These are phyloP conservation scores for Miltochrista miniata DNA, from an alignment of 2,888 invertebrate species.

Conservation along the genomic window DNA sequence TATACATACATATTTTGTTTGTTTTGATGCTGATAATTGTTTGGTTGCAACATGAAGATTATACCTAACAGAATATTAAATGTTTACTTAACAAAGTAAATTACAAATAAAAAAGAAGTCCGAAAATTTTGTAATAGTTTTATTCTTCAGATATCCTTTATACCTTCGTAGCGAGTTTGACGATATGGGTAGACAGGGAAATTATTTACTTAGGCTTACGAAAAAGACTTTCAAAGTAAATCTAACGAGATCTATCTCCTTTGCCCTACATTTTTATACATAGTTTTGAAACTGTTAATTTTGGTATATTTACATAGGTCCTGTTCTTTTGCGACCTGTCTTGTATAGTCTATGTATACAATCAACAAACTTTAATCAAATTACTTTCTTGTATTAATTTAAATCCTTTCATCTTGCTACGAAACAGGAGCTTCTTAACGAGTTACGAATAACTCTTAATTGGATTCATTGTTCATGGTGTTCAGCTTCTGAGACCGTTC, in stretches of 20 bases:
- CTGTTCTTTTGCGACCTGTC: too few species aligned
- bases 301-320: background rate
- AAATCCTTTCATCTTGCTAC: too few species aligned
- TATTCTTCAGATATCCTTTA: background rate
- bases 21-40: too few species aligned
- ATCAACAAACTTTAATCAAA: too few species aligned
- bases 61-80: constrained; percentile 4
- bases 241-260: background rate
- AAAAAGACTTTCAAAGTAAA: background rate
- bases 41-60: constrained; percentile 1
- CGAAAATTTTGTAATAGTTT: constrained; percentile 11
- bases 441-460: too few species aligned
- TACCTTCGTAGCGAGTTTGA: constrained; percentile 9
- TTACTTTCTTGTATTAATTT: too few species aligned
- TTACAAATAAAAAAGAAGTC: constrained; percentile 15
- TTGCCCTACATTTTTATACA: background rate
- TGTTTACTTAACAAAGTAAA: constrained; percentile 12
- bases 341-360: too few species aligned
- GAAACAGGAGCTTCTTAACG: too few species aligned
- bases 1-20: too few species aligned
- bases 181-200: constrained; percentile 1
- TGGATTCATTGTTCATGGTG: too few species aligned
- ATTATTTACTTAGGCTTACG: background rate
- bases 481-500: too few species aligned
- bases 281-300: too few species aligned